phyloP scores from a whole-genome alignment of 2,888 invertebrate genomes.

The Xestoiulus laeticollis region DNA sequence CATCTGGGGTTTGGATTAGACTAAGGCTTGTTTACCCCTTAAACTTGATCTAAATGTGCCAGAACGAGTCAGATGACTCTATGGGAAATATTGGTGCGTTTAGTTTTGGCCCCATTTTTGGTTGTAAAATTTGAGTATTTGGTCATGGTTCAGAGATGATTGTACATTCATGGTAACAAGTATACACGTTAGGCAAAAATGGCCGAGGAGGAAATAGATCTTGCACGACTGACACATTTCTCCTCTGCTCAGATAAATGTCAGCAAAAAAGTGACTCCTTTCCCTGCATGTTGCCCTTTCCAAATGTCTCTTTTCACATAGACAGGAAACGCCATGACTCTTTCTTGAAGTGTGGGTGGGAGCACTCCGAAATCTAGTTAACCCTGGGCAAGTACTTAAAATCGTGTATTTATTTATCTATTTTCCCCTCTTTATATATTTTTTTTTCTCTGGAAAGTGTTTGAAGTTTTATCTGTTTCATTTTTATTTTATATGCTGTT shows the following conservation, averaged over 20 bases:
- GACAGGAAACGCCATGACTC: background rate
- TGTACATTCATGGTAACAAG: constrained; percentile 7
- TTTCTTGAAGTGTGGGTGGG: background rate
- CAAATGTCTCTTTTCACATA: background rate
- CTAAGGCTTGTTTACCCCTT: background rate
- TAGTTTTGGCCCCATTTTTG: background rate
- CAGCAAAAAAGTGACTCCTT: background rate
- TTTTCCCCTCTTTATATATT: background rate
- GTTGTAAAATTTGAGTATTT: background rate
- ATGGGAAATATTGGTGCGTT: background rate
- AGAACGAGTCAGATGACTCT: background rate
- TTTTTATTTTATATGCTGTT: background rate
- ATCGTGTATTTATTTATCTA: background rate
- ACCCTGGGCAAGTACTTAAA: constrained; percentile 13
- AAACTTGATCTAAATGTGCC: background rate
- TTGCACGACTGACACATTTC: constrained; percentile 11
- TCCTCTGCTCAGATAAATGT: background rate
- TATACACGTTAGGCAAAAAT: background rate
- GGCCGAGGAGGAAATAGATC: background rate
- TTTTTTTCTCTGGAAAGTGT: background rate
- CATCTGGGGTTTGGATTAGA: background rate
- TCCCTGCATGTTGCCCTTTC: background rate
- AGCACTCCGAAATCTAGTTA: constrained; percentile 21
- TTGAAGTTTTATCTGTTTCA: constrained; percentile 33
- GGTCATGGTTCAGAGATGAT: background rate